Evolutionary conservation across 1,140 invertebrate species (phyloP).

Genomic region (Eueides isabella): DNA sequence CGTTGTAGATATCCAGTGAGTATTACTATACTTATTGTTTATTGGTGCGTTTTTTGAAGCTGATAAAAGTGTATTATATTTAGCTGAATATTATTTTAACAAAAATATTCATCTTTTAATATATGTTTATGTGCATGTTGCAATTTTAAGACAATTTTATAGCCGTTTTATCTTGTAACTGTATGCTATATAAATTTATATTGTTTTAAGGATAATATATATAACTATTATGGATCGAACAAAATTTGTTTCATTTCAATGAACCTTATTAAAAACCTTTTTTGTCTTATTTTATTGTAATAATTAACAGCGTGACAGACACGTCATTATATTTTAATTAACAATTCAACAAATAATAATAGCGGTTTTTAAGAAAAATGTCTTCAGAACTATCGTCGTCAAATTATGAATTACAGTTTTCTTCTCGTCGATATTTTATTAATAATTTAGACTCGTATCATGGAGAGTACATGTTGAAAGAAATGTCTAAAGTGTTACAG

Average conservation of each 20-base stretch:
- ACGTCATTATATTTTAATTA: conserved; percentile 7
- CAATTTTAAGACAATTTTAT: neutral
- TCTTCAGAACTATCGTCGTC: conserved; percentile 55
- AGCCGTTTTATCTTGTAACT: neutral
- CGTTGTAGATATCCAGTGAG: neutral
- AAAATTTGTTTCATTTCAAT: neutral
- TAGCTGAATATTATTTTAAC: neutral
- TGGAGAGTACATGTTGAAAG: conserved; percentile 58
- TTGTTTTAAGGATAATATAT: conserved; percentile 2
- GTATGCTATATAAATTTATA: neutral
- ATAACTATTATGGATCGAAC: neutral
- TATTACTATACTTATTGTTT: neutral
- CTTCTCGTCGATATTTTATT: conserved; percentile 68
- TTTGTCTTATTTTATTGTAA: neutral
- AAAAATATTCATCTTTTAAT: conserved; percentile 9
- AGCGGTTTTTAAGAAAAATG: conserved; percentile 30
- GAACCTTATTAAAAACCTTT: neutral
- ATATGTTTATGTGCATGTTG: neutral
- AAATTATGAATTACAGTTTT: conserved; percentile 50
- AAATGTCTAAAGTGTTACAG: conserved; percentile 61
- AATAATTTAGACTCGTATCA: conserved; percentile 75
- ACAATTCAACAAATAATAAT: neutral
- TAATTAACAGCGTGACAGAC: neutral
- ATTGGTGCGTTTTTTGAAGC: neutral
- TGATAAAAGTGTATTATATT: neutral